Evolutionary conservation across 2,113 vertebrate species (phyloP), one percentile per base, ranked within the genome.

Genomic region (Montifringilla adamsi): DNA sequence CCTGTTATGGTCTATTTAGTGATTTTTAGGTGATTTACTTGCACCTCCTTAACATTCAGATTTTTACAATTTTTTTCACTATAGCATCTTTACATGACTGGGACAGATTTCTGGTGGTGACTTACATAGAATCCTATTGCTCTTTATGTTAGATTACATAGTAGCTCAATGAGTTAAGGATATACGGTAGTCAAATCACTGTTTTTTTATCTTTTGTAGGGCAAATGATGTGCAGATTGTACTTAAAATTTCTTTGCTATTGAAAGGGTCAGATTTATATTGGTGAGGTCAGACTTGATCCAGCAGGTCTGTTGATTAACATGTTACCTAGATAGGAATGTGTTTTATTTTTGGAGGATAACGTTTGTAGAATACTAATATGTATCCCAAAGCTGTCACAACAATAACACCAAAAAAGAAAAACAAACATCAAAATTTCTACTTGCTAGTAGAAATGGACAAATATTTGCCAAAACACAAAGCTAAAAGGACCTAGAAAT

Each of bases 101-200:
- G 24, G 41, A 37, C 16, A 41, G 44, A 26, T 39, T 72, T 85
- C 37, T 90, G 19, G 7, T 39, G 23, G 7, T 70, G 60, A 49
- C 10, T 49, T 46, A 11, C 0, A 2, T 16, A 28, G 28, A 55
- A 26, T 6, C 63, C 24, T 60, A 4, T 23, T 39, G 14, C 81
- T 28, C 27, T 67, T 89, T 89, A 19, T 5, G 3, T 41, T 70
- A 77, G 20, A 26, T 62, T 89, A 30, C 10, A 2, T 15, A 67
- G 21, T 46, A 77, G 39, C 33, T 92, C 33, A 55, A 7, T 67
- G 23, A 78, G 56, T 60, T 49, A 31, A 63, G 30, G 20, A 18
- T 35, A 49, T 33, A 7, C 0, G 0, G 10, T 56, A 27, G 9
- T 52, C 20, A 67, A 60, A 55, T 70, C 8, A 22, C 13, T 33